phyloP scores from a whole-genome alignment of 1,140 invertebrate species.

The Meloidogyne floridensis region DNA sequence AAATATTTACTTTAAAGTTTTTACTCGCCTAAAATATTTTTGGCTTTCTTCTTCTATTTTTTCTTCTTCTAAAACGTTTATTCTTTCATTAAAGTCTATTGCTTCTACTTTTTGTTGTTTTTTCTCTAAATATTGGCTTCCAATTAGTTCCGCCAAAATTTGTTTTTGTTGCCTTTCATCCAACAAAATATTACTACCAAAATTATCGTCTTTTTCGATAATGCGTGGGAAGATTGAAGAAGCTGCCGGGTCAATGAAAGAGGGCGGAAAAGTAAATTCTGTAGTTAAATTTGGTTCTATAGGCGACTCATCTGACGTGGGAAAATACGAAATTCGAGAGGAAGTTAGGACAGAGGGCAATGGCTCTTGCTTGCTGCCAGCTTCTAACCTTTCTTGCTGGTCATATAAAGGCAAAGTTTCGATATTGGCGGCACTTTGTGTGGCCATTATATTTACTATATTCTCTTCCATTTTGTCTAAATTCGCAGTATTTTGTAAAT shows the following conservation, averaged over 20 bases:
- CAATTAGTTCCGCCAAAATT: conserved; percentile 3
- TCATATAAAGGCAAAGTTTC: neutral
- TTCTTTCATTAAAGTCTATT: conserved; percentile 7
- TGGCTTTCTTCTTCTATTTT: neutral
- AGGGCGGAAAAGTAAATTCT: neutral
- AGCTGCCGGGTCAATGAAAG: conserved; percentile 7
- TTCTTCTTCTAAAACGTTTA: neutral
- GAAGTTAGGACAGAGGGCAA: neutral
- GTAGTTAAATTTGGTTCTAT: neutral
- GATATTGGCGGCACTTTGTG: conserved; percentile 2
- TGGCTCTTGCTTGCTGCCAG: neutral
- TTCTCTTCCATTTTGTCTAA: neutral
- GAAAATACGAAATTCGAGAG: neutral
- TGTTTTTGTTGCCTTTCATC: conserved; percentile 17
- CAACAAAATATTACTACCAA: neutral
- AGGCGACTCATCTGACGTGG: neutral
- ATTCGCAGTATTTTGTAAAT: neutral
- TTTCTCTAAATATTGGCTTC: neutral
- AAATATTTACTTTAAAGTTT: neutral
- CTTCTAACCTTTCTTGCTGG: neutral
- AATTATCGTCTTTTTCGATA: neutral
- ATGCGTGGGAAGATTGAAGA: neutral
- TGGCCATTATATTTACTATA: neutral
- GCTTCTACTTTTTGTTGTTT: neutral
- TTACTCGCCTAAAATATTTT: conserved; percentile 5